A percentile compares a stretch with the other conserved stretches of the same genome.
phyloP scores from a whole-genome alignment of 2,113 vertebrate genomes.

The Toxostoma redivivum region DNA sequence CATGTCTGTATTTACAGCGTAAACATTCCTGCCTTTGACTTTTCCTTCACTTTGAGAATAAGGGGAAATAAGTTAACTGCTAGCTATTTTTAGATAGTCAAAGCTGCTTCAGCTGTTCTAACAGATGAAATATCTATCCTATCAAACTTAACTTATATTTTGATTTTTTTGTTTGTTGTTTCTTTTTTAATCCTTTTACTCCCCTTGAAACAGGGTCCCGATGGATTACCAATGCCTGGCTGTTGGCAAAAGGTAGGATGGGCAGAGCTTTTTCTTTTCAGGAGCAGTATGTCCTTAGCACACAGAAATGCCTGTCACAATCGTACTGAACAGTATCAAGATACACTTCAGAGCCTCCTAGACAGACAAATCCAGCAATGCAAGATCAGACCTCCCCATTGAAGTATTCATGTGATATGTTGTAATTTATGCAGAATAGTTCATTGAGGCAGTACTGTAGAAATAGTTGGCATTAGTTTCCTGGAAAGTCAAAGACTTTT shows the following conservation, averaged over 20 bases:
- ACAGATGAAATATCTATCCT: neutral
- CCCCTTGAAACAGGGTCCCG: conserved; percentile 84
- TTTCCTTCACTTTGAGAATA: conserved; percentile 4
- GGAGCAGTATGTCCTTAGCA: neutral
- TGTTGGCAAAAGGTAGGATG: conserved; percentile 97
- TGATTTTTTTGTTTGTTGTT: neutral
- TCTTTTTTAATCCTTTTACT: neutral
- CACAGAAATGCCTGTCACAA: neutral
- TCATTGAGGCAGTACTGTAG: neutral
- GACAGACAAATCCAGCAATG: neutral
- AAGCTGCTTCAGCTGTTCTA: neutral
- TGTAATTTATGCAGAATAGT: neutral
- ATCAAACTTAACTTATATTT: conserved; percentile 17
- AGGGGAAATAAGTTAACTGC: neutral
- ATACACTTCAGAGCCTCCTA: neutral
- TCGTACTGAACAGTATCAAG: neutral
- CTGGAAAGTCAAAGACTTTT: neutral
- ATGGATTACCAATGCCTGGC: conserved; percentile 98
- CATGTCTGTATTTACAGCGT: neutral
- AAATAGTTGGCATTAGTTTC: neutral
- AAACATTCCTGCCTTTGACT: neutral
- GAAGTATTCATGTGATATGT: neutral
- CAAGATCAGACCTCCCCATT: neutral
- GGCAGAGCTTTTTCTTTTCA: neutral
- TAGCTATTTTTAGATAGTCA: neutral